Evolutionary conservation across 2,888 invertebrate species (phyloP).

Genomic region (Dasypogon diadema): DNA sequence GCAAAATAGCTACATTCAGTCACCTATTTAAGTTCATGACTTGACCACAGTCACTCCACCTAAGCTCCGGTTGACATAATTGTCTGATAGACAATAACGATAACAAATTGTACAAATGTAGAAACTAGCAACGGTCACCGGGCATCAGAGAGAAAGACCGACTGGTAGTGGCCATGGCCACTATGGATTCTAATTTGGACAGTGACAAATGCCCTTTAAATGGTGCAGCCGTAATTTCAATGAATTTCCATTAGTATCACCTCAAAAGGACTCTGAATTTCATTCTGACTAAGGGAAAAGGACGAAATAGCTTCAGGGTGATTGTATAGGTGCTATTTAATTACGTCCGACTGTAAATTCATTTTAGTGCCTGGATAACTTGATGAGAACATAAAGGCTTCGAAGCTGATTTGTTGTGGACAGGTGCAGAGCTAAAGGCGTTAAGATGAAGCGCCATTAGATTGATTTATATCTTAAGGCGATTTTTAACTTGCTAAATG

Average conservation of each 20-base stretch:
- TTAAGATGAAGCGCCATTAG: neutral
- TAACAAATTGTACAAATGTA: constrained; percentile 51
- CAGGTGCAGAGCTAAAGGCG: neutral
- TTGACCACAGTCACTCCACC: constrained; percentile 38
- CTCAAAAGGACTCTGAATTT: constrained; percentile 38
- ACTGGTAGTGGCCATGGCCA: constrained; percentile 3
- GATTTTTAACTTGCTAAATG: no score
- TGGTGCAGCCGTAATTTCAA: constrained; percentile 54
- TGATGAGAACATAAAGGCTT: constrained; percentile 38
- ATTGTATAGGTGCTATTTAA: constrained; percentile 45
- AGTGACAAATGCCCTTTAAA: constrained; percentile 55
- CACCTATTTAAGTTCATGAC: constrained; percentile 48
- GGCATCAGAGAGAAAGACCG: neutral
- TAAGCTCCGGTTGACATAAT: constrained; percentile 49
- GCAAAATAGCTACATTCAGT: constrained; percentile 32
- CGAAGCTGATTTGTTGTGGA: constrained; percentile 44
- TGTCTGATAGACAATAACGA: constrained; percentile 53
- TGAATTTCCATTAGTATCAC: constrained; percentile 55
- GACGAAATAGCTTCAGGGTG: neutral
- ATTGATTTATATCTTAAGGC: neutral
- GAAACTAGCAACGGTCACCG: constrained; percentile 12
- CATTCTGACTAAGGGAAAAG: neutral
- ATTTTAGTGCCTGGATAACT: constrained; percentile 16
- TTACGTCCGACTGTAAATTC: constrained; percentile 53
- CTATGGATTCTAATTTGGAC: constrained; percentile 39